A percentile compares a stretch with the other conserved stretches of the same genome.
Conservation (phyloP, 2,113 vertebrate genomes). For the Peromyscus leucopus region DNA sequence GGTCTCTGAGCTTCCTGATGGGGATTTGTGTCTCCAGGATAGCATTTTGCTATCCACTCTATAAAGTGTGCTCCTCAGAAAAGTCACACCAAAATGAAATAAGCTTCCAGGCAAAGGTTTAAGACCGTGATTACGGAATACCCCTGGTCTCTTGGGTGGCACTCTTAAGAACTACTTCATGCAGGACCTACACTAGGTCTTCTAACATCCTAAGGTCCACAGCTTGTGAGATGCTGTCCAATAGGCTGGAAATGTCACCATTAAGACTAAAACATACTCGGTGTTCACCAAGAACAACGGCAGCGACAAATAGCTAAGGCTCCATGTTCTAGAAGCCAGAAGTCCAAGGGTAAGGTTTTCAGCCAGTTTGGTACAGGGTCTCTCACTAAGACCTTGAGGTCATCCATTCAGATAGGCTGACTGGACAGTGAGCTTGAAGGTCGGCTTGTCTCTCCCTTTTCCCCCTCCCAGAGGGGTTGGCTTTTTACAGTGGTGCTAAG, state of each 20-base stretch:
- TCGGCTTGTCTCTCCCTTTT: neutral
- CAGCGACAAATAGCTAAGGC: neutral
- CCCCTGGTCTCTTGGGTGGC: neutral
- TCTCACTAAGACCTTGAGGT: neutral
- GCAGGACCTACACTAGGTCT: neutral
- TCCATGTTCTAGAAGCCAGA: neutral
- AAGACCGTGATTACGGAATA: neutral
- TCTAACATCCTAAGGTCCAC: neutral
- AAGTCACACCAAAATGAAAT: neutral
- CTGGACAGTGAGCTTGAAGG: neutral
- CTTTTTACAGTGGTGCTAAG: neutral
- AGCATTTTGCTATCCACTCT: neutral
- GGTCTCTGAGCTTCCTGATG: neutral
- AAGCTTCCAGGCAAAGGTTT: neutral
- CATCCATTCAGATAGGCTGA: neutral
- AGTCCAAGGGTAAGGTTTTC: neutral
- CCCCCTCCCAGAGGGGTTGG: neutral
- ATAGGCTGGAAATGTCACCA: neutral
- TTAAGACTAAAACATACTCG: neutral
- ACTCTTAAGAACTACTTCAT: neutral
- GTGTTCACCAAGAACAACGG: neutral
- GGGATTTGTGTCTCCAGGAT: neutral
- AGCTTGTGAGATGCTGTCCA: neutral
- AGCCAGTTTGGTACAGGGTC: neutral
- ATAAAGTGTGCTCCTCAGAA: conserved; percentile 2